Evolutionary conservation across 2,797 vertebrate species (phyloP), one percentile per base, ranked within the genome.

Genomic region (Galago senegalensis): DNA sequence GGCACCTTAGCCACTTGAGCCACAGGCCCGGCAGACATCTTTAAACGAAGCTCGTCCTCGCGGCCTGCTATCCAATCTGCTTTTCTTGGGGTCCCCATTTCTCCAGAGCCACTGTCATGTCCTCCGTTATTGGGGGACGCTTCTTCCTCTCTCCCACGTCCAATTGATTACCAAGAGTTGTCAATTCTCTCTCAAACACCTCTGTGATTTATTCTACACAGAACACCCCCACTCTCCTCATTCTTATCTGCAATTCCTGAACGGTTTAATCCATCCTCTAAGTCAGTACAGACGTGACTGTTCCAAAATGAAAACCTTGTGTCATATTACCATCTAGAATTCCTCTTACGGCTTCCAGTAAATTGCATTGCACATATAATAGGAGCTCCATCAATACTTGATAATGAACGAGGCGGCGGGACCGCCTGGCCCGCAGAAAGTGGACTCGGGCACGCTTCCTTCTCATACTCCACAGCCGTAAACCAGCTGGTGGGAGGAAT

Each of bases 231-330:
- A 69, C 20, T 61, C 65, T 89, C 53, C 25, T 94, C 89, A 83
- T 53, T 93, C 70, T 96, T 92, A 93, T 77, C 77, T 95, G 73
- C 58, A 84, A 43, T 93, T 93, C 43, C 58, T 60, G 2, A 92
- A 73, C 7, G 7, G 29, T 79, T 89, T 63, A 92, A 85, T 87
- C 67, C 58, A 18, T 89, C 79, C 90, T 76, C 81, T 20, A 75
- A 75, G 63, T 85, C 89, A 91, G 84, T 58, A 89, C 46, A 92
- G 25, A 87, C 79, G 21, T 93, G 69, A 86, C 21, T 87, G 23
- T 29, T 96, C 53, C 58, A 82, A 76, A 94, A 86, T 90, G 87
- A 97, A 95, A 96, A 85, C 58, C 67, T 84, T 31, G 80, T 77
- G 37, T 75, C 40, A 63, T 61, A 63, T 12, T 76, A 49, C 72